These are phyloP conservation scores for Antheraea yamamai DNA, from an alignment of 2,888 invertebrate genomes.

Conservation along the genomic window DNA sequence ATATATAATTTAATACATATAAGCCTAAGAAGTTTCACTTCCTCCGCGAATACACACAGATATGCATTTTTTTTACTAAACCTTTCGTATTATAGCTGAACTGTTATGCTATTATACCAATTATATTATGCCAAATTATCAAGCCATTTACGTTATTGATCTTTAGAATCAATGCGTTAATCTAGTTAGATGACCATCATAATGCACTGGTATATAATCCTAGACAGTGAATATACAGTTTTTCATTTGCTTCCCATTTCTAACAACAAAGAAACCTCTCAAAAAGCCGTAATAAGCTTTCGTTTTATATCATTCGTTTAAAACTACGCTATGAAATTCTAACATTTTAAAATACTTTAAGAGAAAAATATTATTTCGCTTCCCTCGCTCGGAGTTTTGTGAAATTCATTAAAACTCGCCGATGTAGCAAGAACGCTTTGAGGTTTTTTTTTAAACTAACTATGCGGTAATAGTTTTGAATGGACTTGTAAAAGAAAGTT, in stretches of 20 bases:
- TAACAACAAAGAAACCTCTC: background rate
- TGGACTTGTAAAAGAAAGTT: background rate
- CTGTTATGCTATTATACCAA: too few relatives aligned
- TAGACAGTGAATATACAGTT: background rate
- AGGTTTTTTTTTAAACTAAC: background rate
- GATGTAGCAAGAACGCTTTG: background rate
- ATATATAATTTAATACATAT: too few relatives aligned
- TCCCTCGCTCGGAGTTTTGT: background rate
- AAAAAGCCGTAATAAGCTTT: background rate
- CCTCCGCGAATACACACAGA: too few relatives aligned
- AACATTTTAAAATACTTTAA: background rate
- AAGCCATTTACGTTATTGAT: background rate
- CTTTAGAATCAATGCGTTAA: background rate
- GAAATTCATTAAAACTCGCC: background rate
- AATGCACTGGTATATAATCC: background rate
- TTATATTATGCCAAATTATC: too few relatives aligned
- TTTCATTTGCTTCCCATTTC: background rate
- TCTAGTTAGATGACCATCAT: background rate
- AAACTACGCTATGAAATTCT: background rate
- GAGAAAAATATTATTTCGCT: background rate
- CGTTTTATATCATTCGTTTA: constrained; percentile 1
- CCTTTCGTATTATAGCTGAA: too few relatives aligned
- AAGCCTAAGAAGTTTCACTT: too few relatives aligned
- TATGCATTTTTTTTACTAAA: too few relatives aligned
- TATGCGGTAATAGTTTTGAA: background rate